Conservation (phyloP, 2,113 vertebrate species). For the Diphyllodes magnificus region DNA sequence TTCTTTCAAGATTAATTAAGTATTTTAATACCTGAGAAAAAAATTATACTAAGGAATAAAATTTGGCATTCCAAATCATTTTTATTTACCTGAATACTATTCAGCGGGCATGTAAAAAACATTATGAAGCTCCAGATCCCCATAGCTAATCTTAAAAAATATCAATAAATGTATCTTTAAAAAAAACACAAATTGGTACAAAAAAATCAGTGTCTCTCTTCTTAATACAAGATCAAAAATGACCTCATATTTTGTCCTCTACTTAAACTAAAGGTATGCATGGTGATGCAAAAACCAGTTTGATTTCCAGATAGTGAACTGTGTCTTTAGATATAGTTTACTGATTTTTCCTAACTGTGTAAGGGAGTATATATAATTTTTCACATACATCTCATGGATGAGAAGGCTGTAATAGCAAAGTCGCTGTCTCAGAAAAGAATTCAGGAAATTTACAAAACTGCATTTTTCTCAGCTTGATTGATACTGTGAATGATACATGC, state of each 20-base stretch:
- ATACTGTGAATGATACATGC: not conserved
- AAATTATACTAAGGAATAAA: not conserved
- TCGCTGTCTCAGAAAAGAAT: not conserved
- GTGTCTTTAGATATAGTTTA: not conserved
- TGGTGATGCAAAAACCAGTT: not conserved
- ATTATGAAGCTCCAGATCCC: not conserved
- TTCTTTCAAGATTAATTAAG: not conserved
- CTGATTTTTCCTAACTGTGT: not conserved
- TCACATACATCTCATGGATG: not conserved
- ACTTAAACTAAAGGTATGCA: not conserved
- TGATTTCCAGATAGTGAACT: not conserved
- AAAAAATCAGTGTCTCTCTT: not conserved
- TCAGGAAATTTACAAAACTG: not conserved
- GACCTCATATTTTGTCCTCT: not conserved
- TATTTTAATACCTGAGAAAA: not conserved
- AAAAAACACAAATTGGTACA: rapidly evolving
- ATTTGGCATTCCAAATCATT: not conserved
- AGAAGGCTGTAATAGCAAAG: not conserved
- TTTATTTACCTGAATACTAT: not conserved
- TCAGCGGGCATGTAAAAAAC: not conserved
- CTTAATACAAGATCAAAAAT: not conserved
- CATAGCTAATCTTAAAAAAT: not conserved
- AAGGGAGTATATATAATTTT: not conserved
- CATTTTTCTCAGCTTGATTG: not conserved
- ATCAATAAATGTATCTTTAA: not conserved